Evolutionary conservation across 1,140 invertebrate genomes (phyloP), one percentile per base, ranked within the genome.

Genomic region (Panagrolaimus sp.): DNA sequence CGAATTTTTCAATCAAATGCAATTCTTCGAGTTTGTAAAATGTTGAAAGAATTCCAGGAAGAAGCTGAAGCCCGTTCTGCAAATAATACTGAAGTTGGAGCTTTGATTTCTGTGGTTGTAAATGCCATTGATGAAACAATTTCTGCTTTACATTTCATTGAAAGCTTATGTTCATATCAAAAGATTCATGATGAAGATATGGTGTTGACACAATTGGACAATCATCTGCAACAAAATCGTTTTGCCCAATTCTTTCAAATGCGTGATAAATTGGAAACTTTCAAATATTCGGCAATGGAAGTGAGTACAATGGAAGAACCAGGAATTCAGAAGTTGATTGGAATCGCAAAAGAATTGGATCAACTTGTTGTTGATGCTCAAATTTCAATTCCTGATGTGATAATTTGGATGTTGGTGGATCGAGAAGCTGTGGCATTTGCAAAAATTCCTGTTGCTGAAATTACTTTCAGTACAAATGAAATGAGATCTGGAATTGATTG

Each of bases 361-460:
- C 44, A 75, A 10, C 15, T 75, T 9, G 66, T 62, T 32, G 55
- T 28, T 38, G 71, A 73, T 62, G 38, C 67, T n/a, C 72, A 76
- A 43, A 38, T 74, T 15, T 74, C 72, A n/a, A 66, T 74, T 28
- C 77, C 77, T 15, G 72, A 79, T 32, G 68, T 81, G 7, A 43
- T 78, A 0, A 70, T 79, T 26, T 52, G 69, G 47, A 81, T 79
- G 78, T 65, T 72, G 24, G 76, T 72, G 6, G 63, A 72, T 28
- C 65, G 55, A 21, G 52, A 74, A 47, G 17, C 76, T 7, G 76
- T 80, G 6, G 77, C 68, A 15, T 78, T 58, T 44, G 75, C 75
- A 0, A 72, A 72, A 44, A 72, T 79, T 69, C 76, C 76, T 28
- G 55, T 74, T 28, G 55, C 58, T 12, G 68, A 76, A 58, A 58